A percentile compares a stretch with the other conserved stretches of the same genome.
Evolutionary conservation across 2,888 invertebrate genomes (phyloP).

Genomic region (Cerastis rubricosa): DNA sequence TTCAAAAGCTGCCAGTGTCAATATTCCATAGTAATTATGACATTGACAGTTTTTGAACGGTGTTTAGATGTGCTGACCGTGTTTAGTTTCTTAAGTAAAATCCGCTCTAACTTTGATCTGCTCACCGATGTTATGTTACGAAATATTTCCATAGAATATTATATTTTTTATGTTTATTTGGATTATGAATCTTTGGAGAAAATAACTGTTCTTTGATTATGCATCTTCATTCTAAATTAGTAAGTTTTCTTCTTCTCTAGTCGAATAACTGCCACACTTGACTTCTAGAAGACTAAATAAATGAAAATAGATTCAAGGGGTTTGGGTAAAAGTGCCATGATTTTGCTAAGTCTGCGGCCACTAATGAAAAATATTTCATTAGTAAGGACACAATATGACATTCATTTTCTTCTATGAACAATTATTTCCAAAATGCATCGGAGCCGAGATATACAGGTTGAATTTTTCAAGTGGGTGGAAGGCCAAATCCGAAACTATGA

Average conservation of each 20-base stretch:
- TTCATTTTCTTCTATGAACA: no score
- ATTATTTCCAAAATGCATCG: no score
- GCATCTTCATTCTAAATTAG: slow-evolving; percentile 35
- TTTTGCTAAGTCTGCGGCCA: no score
- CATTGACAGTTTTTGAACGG: background rate
- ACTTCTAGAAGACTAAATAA: background rate
- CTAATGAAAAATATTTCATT: no score
- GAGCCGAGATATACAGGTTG: no score
- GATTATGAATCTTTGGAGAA: slow-evolving; percentile 1
- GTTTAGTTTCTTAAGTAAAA: background rate
- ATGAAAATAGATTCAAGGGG: background rate
- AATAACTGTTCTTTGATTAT: background rate
- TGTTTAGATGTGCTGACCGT: background rate
- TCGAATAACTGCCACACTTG: slow-evolving; percentile 12
- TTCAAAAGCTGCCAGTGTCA: background rate
- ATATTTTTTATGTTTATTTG: background rate
- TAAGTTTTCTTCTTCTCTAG: slow-evolving; percentile 23
- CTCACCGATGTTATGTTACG: background rate
- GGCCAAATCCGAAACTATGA: no score
- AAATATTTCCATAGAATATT: background rate
- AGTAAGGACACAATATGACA: no score
- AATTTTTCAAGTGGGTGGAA: no score
- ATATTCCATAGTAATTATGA: background rate
- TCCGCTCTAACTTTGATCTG: background rate
- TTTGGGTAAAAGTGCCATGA: no score